These are phyloP conservation scores for Brachystomella parvula DNA, from an alignment of 1,140 invertebrate genomes.

Conservation along the genomic window DNA sequence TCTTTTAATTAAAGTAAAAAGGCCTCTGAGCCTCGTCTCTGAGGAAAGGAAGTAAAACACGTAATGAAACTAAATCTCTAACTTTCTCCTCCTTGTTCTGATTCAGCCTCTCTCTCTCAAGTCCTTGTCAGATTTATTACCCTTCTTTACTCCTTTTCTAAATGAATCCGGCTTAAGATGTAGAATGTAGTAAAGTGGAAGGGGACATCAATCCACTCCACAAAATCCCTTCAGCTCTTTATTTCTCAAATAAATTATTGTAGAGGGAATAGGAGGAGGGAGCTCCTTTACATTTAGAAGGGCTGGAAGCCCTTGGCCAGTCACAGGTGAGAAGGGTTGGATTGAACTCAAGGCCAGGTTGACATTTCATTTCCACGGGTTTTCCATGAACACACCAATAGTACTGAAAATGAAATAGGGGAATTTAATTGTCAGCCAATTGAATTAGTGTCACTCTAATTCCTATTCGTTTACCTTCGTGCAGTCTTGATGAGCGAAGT, in stretches of 20 bases:
- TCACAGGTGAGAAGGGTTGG: slow-evolving; percentile 59
- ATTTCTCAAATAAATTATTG: not conserved
- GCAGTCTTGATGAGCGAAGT: slow-evolving; percentile 22
- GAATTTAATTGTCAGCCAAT: slow-evolving; percentile 5
- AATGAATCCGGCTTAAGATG: not conserved
- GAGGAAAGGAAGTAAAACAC: not conserved
- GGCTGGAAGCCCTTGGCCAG: slow-evolving; percentile 53
- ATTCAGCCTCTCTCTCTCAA: not conserved
- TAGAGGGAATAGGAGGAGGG: not conserved
- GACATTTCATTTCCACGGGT: slow-evolving; percentile 55
- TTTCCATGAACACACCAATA: slow-evolving; percentile 69
- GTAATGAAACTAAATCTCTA: not conserved
- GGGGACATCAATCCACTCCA: not conserved
- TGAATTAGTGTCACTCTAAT: not conserved
- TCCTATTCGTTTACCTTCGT: slow-evolving; percentile 15
- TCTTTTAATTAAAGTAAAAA: not conserved
- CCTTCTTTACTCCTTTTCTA: not conserved
- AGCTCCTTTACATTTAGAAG: slow-evolving; percentile 11
- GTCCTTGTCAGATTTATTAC: not conserved
- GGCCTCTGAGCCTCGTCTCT: not conserved
- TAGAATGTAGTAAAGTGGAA: too few species aligned
- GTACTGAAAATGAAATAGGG: slow-evolving; percentile 53
- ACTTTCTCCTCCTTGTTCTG: not conserved
- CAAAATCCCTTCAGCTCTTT: not conserved
- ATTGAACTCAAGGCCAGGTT: slow-evolving; percentile 63